A percentile compares a stretch with the other conserved stretches of the same genome.
These are phyloP conservation scores for Oxystoma pomonae DNA, from an alignment of 2,888 invertebrate genomes.

Conservation along the genomic window DNA sequence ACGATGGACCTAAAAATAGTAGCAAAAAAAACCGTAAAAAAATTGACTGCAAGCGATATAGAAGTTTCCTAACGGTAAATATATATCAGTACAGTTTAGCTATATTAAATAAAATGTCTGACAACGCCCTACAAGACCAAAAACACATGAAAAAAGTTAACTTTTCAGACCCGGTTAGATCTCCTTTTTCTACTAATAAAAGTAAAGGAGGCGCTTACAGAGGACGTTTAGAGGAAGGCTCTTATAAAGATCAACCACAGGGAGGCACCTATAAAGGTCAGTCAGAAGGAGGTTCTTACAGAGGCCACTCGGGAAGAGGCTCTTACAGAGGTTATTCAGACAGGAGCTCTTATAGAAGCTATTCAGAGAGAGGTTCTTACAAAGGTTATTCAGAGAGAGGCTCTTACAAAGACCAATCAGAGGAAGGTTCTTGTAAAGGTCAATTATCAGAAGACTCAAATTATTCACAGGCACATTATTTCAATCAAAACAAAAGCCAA, in stretches of 20 bases:
- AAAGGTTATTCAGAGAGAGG: not conserved
- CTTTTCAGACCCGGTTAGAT: not conserved
- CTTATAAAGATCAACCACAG: too few relatives aligned
- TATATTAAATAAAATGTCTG: not conserved
- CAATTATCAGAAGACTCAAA: not conserved
- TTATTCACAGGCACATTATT: not conserved
- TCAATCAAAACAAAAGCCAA: not conserved
- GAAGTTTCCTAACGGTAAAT: not conserved
- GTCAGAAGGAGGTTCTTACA: too few relatives aligned
- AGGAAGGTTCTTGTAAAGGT: not conserved
- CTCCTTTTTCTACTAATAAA: too few relatives aligned
- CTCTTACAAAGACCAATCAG: not conserved
- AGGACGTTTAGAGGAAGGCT: too few relatives aligned
- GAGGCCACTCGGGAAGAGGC: too few relatives aligned
- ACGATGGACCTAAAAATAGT: not conserved
- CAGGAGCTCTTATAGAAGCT: too few relatives aligned
- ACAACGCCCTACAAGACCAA: not conserved
- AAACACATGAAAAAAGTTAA: not conserved
- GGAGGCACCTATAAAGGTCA: not conserved
- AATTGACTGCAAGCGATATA: not conserved
- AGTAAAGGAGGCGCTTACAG: too few relatives aligned
- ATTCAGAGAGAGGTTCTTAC: too few relatives aligned
- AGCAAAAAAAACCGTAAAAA: not conserved
- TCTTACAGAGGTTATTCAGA: too few relatives aligned
- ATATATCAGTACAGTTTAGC: not conserved